These are phyloP conservation scores for Blera fallax DNA, from an alignment of 2,888 invertebrate species.

Conservation along the genomic window DNA sequence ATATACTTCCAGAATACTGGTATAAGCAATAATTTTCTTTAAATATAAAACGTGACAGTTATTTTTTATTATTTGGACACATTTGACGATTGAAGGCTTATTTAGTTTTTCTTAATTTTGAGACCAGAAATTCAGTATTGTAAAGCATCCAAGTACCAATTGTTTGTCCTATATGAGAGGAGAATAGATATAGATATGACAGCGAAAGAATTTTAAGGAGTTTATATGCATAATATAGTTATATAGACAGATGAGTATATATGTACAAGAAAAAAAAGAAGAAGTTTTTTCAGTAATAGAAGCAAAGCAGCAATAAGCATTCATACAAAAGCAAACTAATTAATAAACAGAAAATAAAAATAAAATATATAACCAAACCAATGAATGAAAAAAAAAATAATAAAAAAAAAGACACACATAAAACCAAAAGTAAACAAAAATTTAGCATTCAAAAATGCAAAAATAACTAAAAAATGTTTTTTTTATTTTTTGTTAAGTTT, in stretches of 20 bases:
- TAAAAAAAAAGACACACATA: slow-evolving; percentile 19
- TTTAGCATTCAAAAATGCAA: slow-evolving; percentile 33
- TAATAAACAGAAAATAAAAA: slow-evolving; percentile 14
- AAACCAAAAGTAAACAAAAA: slow-evolving; percentile 34
- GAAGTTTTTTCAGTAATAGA: background rate
- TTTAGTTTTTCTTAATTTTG: background rate
- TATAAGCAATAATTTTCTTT: no score
- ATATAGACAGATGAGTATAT: background rate
- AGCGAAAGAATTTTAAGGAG: background rate
- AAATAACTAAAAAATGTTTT: slow-evolving; percentile 6
- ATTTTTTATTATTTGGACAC: slow-evolving; percentile 1
- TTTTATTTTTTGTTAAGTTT: slow-evolving; percentile 3
- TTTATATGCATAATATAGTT: background rate
- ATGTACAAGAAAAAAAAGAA: background rate
- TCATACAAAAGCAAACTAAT: slow-evolving; percentile 1
- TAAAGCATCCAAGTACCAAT: background rate
- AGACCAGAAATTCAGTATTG: background rate
- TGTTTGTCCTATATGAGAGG: background rate
- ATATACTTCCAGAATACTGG: background rate
- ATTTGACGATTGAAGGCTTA: background rate
- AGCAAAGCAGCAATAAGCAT: slow-evolving; percentile 22
- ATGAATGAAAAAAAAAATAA: slow-evolving; percentile 27
- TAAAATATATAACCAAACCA: slow-evolving; percentile 14
- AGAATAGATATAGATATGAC: background rate
- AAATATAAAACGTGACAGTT: no score